Base-by-base conservation (phyloP, 2,797 vertebrate species). In the Labeo calbasu region DNA sequence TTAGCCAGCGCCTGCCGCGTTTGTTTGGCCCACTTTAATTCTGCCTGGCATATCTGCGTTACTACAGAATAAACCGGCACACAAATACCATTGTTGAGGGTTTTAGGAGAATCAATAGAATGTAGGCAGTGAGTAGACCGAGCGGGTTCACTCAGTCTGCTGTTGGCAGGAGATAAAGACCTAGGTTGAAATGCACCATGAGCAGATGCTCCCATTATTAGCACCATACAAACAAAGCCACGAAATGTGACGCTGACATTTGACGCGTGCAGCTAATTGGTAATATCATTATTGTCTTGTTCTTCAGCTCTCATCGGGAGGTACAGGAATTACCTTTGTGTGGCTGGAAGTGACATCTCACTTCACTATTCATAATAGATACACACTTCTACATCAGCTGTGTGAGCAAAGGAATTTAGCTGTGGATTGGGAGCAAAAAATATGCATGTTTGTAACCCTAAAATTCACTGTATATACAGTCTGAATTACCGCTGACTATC, bases 21-120 rank as follows among this genome's bases (percentile, higher is more conserved):
- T 88, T 88, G 87, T 88, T 96, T 95, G 95, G 94, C 94, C 94
- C 92, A 93, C 95, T 96, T 96, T 96, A 96, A 96, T 96, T 96
- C 96, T 95, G 94, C 96, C 94, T 96, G 95, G 96, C 96, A 96
- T 96, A 96, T 96, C 96, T 96, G 94, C 96, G 94, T 96, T 96
- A 96, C 96, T 96, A 96, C 96, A 96, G 96, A 96, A 88, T 88
- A 88, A 96, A 96, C 95, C 95, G 95, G 94, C 95, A 96, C 96
- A 95, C 95, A 96, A 96, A 96, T 96, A 95, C 94, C 94, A 96
- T 96, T 96, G 96, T 96, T 96, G 94, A 85, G 95, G 96, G 96
- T 96, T 90, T 96, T 96, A 94, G 95, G 93, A 95, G 95, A 96
- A 95, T 96, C 96, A 96, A 96, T 96, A 95, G 95, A 95, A 95